A percentile compares a stretch with the other conserved stretches of the same genome.
These are phyloP conservation scores for Leucophenga varia DNA, from an alignment of 1,140 invertebrate genomes.

Conservation along the genomic window DNA sequence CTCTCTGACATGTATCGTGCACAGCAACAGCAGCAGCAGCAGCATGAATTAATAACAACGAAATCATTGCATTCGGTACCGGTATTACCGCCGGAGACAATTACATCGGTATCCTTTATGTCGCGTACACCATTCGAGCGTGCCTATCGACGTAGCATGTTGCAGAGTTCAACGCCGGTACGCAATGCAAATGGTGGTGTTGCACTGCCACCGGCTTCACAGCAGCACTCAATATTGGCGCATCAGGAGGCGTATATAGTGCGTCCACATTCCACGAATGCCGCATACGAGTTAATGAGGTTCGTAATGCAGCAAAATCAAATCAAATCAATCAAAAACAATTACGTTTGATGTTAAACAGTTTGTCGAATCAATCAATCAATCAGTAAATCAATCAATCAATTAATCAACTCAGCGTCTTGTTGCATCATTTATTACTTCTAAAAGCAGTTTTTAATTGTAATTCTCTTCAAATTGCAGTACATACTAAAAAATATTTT, in stretches of 20 bases:
- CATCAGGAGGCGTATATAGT: slow-evolving; percentile 30
- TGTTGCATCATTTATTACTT: too few species aligned
- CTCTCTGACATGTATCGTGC: neutral
- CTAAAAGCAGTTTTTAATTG: too few species aligned
- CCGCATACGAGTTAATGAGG: slow-evolving; percentile 53
- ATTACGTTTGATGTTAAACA: too few species aligned
- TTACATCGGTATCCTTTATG: slow-evolving; percentile 31
- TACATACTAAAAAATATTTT: too few species aligned
- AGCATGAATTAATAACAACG: slow-evolving; percentile 9
- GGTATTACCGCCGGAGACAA: neutral
- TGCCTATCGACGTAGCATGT: slow-evolving; percentile 42
- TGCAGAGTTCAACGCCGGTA: slow-evolving; percentile 27
- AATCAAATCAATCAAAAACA: too few species aligned
- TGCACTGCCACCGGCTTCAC: slow-evolving; percentile 2
- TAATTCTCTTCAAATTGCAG: too few species aligned
- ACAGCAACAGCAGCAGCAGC: slow-evolving; percentile 4
- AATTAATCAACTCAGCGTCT: too few species aligned
- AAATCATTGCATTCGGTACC: slow-evolving; percentile 14
- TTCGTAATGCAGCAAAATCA: too few species aligned
- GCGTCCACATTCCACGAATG: slow-evolving; percentile 50
- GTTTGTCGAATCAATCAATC: too few species aligned
- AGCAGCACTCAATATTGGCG: slow-evolving; percentile 22
- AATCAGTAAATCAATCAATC: too few species aligned
- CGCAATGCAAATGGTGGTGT: slow-evolving; percentile 18
- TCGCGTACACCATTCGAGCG: slow-evolving; percentile 51